These are phyloP conservation scores for Steromphala cineraria DNA, from an alignment of 2,888 invertebrate species.

Conservation along the genomic window DNA sequence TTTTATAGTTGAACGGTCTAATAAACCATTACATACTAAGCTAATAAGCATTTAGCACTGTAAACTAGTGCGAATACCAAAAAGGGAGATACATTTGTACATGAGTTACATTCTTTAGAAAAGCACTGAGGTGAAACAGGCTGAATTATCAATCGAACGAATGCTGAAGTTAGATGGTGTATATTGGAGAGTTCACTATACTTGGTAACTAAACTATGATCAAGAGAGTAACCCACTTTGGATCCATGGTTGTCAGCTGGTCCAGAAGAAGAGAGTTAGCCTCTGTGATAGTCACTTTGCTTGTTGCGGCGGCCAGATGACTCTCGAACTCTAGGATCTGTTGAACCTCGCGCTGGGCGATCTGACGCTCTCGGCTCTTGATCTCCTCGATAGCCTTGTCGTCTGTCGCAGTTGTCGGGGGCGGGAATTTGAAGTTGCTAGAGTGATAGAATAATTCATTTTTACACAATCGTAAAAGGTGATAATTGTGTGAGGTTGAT, in stretches of 20 bases:
- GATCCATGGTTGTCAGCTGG: slow-evolving; percentile 90
- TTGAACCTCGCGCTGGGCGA: slow-evolving; percentile 84
- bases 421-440: slow-evolving; percentile 84
- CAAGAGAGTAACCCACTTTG: slow-evolving; percentile 75
- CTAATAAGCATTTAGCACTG: no score
- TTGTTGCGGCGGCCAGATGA: slow-evolving; percentile 88
- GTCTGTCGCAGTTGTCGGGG: slow-evolving; percentile 80
- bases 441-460: slow-evolving; percentile 30
- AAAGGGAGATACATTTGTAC: no score
- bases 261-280: slow-evolving; percentile 89
- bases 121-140: no score
- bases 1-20: no score
- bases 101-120: no score
- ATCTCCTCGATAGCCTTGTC: slow-evolving; percentile 70
- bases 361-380: slow-evolving; percentile 72
- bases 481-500: no score
- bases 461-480: not conserved
- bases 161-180: no score
- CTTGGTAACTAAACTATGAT: no score
- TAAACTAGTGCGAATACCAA: no score
- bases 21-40: no score
- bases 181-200: no score
- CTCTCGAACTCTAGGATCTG: slow-evolving; percentile 91
- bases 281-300: slow-evolving; percentile 92
- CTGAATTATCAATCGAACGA: no score